phyloP scores from a whole-genome alignment of 1,140 invertebrate genomes.

The Adoxophyes honmai region DNA sequence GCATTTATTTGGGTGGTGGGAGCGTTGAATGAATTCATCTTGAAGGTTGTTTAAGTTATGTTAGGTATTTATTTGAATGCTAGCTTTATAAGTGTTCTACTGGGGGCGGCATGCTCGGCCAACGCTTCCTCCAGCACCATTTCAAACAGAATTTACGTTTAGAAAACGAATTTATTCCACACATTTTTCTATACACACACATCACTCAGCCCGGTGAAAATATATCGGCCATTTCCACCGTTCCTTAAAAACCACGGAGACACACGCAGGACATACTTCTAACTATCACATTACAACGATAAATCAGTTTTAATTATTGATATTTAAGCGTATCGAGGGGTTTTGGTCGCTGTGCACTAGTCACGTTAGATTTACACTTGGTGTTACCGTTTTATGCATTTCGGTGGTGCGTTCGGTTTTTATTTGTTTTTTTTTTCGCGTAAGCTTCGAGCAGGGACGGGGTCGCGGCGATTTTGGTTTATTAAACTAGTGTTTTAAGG shows the following conservation, averaged over 20 bases:
- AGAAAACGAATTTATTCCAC: constrained; percentile 28
- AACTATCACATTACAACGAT: constrained; percentile 45
- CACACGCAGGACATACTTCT: constrained; percentile 27
- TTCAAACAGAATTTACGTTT: constrained; percentile 48
- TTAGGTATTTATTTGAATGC: no score
- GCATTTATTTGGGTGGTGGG: constrained; percentile 67
- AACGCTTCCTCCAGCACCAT: constrained; percentile 69
- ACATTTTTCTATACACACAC: constrained; percentile 42
- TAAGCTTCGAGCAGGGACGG: background rate
- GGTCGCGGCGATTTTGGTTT: constrained; percentile 37
- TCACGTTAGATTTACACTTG: background rate
- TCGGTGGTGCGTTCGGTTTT: background rate
- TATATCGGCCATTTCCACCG: constrained; percentile 49
- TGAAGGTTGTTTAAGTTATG: constrained; percentile 17
- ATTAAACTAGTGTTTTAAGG: constrained; percentile 50
- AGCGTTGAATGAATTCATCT: constrained; percentile 71
- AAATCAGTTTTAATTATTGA: constrained; percentile 26
- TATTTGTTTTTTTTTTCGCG: constrained; percentile 5
- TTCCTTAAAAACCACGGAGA: constrained; percentile 11
- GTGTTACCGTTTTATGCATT: background rate
- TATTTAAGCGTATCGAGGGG: constrained; percentile 19
- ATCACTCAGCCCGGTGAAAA: constrained; percentile 45
- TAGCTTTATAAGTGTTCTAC: background rate
- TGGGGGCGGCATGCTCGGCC: constrained; percentile 31
- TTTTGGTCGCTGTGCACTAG: constrained; percentile 22